Evolutionary conservation across 2,113 vertebrate species (phyloP).

Genomic region (Abramis brama): DNA sequence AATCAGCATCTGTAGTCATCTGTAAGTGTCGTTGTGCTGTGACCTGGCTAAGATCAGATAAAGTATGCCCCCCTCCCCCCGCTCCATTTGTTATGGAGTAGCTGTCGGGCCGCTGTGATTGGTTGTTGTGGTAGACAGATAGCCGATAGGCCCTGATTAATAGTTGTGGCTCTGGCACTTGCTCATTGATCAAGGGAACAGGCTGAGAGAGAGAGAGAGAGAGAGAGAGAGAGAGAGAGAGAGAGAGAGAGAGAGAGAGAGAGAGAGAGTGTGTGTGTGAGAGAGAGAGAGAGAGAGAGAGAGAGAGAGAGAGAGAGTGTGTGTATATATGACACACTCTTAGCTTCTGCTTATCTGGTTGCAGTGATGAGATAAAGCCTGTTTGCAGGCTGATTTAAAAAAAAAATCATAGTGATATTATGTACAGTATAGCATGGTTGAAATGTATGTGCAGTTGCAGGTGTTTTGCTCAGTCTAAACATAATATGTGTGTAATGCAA

Average conservation of each 20-base stretch:
- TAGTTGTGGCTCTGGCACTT: slow-evolving; percentile 79
- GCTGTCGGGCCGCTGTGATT: slow-evolving; percentile 79
- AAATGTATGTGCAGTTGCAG: background rate
- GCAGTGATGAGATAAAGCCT: slow-evolving; percentile 45
- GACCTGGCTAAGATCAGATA: slow-evolving; percentile 75
- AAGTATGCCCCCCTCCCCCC: slow-evolving; percentile 64
- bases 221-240: slow-evolving; percentile 55
- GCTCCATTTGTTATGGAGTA: slow-evolving; percentile 80
- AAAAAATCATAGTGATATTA: background rate
- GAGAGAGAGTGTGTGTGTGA: slow-evolving; percentile 55
- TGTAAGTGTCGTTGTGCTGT: slow-evolving; percentile 66
- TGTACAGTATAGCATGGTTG: background rate
- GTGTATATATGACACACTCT: slow-evolving; percentile 57
- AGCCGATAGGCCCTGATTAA: slow-evolving; percentile 82
- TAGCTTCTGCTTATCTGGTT: slow-evolving; percentile 70
- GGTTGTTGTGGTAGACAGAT: slow-evolving; percentile 80
- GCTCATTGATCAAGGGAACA: slow-evolving; percentile 82
- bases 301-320: no score
- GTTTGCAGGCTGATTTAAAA: background rate
- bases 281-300: slow-evolving; percentile 38
- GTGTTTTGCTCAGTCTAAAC: background rate
- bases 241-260: slow-evolving; percentile 61
- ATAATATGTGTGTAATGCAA: background rate
- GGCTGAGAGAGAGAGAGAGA: slow-evolving; percentile 57
- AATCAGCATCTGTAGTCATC: slow-evolving; percentile 62